A percentile compares a stretch with the other conserved stretches of the same genome.
Evolutionary conservation across 2,113 vertebrate genomes (phyloP).

Genomic region (Sphyrna mokarran): DNA sequence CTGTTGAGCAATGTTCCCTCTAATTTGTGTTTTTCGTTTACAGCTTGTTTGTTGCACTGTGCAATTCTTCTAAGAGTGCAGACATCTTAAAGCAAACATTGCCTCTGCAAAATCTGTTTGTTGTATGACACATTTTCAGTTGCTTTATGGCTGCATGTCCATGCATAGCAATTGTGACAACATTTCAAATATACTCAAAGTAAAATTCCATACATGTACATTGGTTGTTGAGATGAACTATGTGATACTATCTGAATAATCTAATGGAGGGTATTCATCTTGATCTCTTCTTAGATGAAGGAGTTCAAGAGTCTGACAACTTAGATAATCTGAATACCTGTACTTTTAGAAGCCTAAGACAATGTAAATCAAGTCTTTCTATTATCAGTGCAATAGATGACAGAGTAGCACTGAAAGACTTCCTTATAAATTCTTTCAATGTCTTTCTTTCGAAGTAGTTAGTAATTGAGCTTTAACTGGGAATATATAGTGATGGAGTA

Average conservation of each 20-base stretch:
- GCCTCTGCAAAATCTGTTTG: too few species aligned
- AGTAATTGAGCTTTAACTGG: neutral
- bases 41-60: too few species aligned
- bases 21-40: too few species aligned
- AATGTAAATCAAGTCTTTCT: neutral
- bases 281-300: neutral
- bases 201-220: neutral
- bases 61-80: too few species aligned
- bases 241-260: neutral
- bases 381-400: neutral
- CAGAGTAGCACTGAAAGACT: too few species aligned
- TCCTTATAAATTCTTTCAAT: too few species aligned
- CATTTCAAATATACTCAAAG: neutral
- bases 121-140: too few species aligned
- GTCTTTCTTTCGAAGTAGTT: too few species aligned
- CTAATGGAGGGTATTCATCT: neutral
- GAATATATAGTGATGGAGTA: neutral
- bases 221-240: neutral
- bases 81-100: too few species aligned
- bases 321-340: neutral
- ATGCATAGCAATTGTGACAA: neutral
- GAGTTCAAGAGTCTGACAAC: neutral
- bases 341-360: neutral
- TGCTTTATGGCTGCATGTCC: too few species aligned
- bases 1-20: neutral